phyloP scores from a whole-genome alignment of 2,888 invertebrate species.

The Margaritifera margaritifera region DNA sequence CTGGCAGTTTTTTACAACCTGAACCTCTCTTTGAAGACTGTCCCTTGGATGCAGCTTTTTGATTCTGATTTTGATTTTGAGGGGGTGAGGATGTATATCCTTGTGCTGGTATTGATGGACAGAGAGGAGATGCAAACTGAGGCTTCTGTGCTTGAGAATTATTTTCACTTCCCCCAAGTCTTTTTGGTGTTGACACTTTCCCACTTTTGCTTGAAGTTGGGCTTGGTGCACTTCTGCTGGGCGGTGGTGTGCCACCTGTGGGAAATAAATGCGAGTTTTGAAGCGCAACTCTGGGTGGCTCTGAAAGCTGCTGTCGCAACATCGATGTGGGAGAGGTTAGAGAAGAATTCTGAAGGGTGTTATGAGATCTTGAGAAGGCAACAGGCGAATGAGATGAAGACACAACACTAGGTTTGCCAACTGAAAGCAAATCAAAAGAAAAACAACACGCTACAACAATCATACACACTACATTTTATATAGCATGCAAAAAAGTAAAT shows the following conservation, averaged over 20 bases:
- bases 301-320: conserved; percentile 7
- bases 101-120: too few relatives aligned
- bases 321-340: conserved; percentile 30
- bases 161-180: too few relatives aligned
- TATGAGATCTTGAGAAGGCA: conserved; percentile 42
- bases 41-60: too few relatives aligned
- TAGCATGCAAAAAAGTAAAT: conserved; percentile 17
- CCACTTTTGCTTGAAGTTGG: not conserved
- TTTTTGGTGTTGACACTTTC: too few relatives aligned
- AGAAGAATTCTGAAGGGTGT: conserved; percentile 11
- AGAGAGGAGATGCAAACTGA: too few relatives aligned
- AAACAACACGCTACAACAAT: conserved; percentile 27
- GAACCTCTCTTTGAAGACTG: too few relatives aligned
- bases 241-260: conserved; percentile 17
- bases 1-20: too few relatives aligned
- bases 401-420: conserved; percentile 55
- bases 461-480: conserved; percentile 13
- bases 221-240: conserved; percentile 15
- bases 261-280: conserved; percentile 31
- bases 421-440: conserved; percentile 61
- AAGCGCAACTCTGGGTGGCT: conserved; percentile 12
- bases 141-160: too few relatives aligned
- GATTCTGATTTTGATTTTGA: too few relatives aligned
- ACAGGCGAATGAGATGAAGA: conserved; percentile 29
- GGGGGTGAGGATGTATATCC: too few relatives aligned